Evolutionary conservation across 2,888 invertebrate genomes (phyloP).

Genomic region (Plebejus anna): DNA sequence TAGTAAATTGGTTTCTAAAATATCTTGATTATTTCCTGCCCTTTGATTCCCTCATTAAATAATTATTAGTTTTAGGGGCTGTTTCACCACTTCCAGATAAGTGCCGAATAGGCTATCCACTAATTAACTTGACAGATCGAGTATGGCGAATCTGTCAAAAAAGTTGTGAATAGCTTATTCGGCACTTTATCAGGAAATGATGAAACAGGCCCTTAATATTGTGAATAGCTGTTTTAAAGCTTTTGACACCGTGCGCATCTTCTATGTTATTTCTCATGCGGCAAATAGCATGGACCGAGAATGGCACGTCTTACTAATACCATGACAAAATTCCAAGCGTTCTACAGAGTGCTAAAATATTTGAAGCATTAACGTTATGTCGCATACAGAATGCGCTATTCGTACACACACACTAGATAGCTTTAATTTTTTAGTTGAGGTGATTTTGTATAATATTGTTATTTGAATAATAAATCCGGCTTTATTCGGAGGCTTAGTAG

Average conservation of each 20-base stretch:
- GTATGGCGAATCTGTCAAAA: no score
- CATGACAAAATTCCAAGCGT: constrained; percentile 5
- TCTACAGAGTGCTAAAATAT: constrained; percentile 10
- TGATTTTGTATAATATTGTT: neutral
- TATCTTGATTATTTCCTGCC: neutral
- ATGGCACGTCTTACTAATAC: constrained; percentile 13
- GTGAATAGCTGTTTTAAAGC: neutral
- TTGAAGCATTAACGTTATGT: neutral
- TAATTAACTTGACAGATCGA: no score
- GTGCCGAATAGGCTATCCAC: no score
- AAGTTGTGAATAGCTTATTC: no score
- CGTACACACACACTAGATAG: neutral
- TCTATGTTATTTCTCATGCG: neutral
- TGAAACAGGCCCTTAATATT: no score
- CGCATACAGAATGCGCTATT: neutral
- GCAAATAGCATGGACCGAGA: constrained; percentile 6
- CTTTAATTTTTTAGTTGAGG: neutral
- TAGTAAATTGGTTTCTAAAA: neutral
- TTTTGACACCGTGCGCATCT: neutral
- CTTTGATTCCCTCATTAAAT: no score
- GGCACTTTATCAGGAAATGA: no score
- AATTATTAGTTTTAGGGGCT: no score
- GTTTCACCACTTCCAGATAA: no score
- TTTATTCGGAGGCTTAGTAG: no score
- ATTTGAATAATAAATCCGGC: neutral